Evolutionary conservation across 2,888 invertebrate genomes (phyloP), one percentile per base, ranked within the genome.

Genomic region (Willowsia nigromaculata): DNA sequence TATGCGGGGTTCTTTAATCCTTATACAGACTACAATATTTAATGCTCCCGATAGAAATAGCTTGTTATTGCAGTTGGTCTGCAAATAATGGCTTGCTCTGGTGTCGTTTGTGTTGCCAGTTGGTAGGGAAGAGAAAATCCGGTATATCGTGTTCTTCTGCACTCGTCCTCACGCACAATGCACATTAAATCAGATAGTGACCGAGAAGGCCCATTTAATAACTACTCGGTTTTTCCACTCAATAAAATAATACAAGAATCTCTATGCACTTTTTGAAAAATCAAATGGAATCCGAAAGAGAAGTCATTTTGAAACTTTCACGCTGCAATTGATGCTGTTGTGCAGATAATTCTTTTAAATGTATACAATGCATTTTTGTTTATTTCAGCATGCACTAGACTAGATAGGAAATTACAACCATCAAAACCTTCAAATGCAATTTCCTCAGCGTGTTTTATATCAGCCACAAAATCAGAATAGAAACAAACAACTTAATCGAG

Each of bases 221-320:
- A 27, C 62, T 30, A 13, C 62, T 53, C 22, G 74, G 74, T 40
- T 81, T 81, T 81, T 81, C 59, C 81, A 59, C 59, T 81, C 81
- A 81, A 81, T 81, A 81, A 81, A 81, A 40, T 62, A 59, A 74
- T 74, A 47, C 47, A 43, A 27, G 27, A 25, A 43, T 4, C 7
- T 13, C 27, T 27, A 74, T 74, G 47, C 25, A 27, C 13, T 74
- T 74, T n/a, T 47, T 11, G 71, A 27, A 27, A 74, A 74, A 27
- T 74, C 27, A 15, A 62, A 62, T 1, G 30, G 37, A 37, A 68
- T 7, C 0, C 62, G 15, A 25, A n/a, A n/a, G 2, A 37, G 47
- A 27, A 47, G 74, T 27, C 7, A 74, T 47, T 74, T 43, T 47
- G 27, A 74, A 27, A 27, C 7, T 47, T 74, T 40, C 47, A 74